These are phyloP conservation scores for Kryphioiulus occultus DNA, from an alignment of 2,888 invertebrate species.

Conservation along the genomic window DNA sequence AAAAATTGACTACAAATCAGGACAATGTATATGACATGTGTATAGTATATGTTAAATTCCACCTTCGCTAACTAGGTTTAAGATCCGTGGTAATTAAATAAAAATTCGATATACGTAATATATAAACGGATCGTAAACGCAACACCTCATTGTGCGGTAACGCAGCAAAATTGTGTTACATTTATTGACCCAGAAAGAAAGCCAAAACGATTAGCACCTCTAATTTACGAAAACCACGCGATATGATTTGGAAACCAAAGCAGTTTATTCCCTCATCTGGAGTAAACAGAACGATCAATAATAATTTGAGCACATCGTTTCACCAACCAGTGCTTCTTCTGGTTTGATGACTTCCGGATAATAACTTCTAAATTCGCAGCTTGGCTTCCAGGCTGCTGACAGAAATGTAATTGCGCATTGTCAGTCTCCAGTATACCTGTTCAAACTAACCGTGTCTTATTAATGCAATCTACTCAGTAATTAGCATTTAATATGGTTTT, in stretches of 20 bases:
- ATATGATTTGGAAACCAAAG: not conserved
- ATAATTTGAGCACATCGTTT: not conserved
- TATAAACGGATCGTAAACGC: not conserved
- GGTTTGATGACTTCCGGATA: not conserved
- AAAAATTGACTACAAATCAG: no score
- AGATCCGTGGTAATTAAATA: not conserved
- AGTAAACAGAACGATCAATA: not conserved
- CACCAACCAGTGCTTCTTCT: not conserved
- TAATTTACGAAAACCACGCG: not conserved
- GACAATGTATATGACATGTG: no score
- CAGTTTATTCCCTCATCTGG: not conserved
- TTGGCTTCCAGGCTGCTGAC: not conserved
- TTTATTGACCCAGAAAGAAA: constrained; percentile 18
- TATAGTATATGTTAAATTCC: no score
- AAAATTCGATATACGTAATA: not conserved
- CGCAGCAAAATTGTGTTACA: not conserved
- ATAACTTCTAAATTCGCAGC: not conserved
- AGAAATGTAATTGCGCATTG: not conserved
- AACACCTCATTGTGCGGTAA: not conserved
- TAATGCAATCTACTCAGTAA: not conserved
- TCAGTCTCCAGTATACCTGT: not conserved
- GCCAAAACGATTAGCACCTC: constrained; percentile 2
- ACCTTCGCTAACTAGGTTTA: not conserved
- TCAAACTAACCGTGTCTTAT: not conserved
- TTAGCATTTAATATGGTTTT: not conserved